These are phyloP conservation scores for Epinephelus awoara DNA, from an alignment of 2,797 vertebrate species.

Conservation along the genomic window DNA sequence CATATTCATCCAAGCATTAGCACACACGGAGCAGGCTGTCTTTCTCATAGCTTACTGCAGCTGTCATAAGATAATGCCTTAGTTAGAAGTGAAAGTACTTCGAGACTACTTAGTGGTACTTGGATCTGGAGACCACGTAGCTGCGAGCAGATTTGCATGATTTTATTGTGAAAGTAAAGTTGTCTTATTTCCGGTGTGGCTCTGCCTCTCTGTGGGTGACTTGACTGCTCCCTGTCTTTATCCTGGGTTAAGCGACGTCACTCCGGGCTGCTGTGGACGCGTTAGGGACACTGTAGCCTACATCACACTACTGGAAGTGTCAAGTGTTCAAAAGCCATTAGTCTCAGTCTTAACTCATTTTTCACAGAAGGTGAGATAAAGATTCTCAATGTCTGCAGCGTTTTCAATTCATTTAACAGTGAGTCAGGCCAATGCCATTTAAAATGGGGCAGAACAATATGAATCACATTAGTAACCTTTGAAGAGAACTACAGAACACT, in stretches of 20 bases:
- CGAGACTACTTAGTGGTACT: neutral
- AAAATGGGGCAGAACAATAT: accelerated
- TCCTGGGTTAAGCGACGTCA: slow-evolving; percentile 71
- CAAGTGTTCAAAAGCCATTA: slow-evolving; percentile 11
- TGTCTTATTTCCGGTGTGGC: neutral
- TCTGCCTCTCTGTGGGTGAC: neutral
- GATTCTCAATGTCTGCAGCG: too few relatives aligned
- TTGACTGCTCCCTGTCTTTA: slow-evolving; percentile 31
- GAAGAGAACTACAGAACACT: neutral
- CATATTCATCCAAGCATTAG: neutral
- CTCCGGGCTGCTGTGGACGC: slow-evolving; percentile 41
- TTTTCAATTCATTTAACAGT: neutral
- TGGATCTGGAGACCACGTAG: neutral
- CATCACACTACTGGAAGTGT: slow-evolving; percentile 32
- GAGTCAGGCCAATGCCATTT: neutral
- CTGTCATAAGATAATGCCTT: neutral
- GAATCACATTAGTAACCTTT: neutral
- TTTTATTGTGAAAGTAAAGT: slow-evolving; percentile 46
- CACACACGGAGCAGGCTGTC: too few relatives aligned
- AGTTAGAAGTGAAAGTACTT: neutral
- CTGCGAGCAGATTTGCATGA: accelerated
- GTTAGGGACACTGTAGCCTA: slow-evolving; percentile 18
- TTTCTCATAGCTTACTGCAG: neutral
- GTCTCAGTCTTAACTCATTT: neutral
- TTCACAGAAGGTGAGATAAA: neutral